A percentile compares a stretch with the other conserved stretches of the same genome.
phyloP scores from a whole-genome alignment of 2,888 invertebrate species.

The Lissocephala sabroskyi region DNA sequence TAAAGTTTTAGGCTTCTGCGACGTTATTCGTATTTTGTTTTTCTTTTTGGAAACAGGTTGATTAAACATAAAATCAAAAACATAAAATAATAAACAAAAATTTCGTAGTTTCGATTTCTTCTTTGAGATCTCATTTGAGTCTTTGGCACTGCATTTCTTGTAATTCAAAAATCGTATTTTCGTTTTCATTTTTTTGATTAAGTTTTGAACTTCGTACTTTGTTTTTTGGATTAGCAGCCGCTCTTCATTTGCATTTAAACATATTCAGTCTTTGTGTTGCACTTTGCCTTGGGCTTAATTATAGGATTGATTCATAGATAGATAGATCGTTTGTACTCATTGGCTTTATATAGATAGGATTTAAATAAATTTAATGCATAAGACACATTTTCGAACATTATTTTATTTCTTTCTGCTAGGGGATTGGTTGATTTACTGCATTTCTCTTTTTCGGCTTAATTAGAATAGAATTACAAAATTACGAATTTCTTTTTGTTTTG shows the following conservation, averaged over 20 bases:
- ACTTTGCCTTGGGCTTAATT: constrained; percentile 31
- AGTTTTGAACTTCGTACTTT: neutral
- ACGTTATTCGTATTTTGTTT: too few species aligned
- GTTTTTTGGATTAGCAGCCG: constrained; percentile 3
- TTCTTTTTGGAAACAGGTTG: neutral
- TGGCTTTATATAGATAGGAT: constrained; percentile 31
- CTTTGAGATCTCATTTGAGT: neutral
- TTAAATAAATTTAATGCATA: constrained; percentile 60
- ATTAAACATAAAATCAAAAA: too few species aligned
- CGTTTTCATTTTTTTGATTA: neutral
- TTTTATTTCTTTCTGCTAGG: constrained; percentile 58
- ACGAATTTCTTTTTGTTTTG: constrained; percentile 23
- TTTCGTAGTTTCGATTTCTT: neutral
- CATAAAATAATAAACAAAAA: too few species aligned
- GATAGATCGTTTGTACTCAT: constrained; percentile 19
- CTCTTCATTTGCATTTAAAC: constrained; percentile 5
- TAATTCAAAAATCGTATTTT: too few species aligned
- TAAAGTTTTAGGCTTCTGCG: too few species aligned
- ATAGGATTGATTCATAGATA: constrained; percentile 18
- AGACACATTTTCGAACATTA: constrained; percentile 60
- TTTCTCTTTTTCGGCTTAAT: constrained; percentile 32
- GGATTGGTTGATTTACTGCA: constrained; percentile 26
- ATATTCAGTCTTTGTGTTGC: constrained; percentile 23
- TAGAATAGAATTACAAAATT: constrained; percentile 37
- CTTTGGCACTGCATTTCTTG: constrained; percentile 22